Percentiles rank a stretch among this genome's conserved stretches.
phyloP scores from a whole-genome alignment of 2,797 vertebrate species.

The Muscicapa striata region DNA sequence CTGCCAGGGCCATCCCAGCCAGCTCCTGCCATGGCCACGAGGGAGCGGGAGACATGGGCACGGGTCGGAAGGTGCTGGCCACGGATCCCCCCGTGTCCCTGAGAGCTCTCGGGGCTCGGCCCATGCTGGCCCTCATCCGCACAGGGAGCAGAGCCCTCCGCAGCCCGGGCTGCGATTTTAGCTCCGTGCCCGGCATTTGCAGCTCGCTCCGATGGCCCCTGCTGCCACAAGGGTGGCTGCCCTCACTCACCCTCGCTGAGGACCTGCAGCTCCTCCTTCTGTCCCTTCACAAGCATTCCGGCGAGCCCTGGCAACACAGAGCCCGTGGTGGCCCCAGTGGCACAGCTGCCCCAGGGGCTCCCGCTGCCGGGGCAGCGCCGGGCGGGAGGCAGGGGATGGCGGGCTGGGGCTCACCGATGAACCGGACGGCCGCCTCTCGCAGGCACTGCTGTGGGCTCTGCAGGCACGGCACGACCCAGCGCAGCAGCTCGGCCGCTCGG shows the following conservation, averaged over 20 bases:
- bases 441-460: neutral
- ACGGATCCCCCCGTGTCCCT: neutral
- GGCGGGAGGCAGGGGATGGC: neutral
- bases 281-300: neutral
- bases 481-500: neutral
- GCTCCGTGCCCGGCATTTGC: neutral
- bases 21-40: no score
- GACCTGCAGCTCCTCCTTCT: neutral
- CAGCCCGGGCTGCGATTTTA: no score
- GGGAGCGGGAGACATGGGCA: no score
- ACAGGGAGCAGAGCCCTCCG: no score
- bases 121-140: no score
- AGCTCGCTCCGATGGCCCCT: neutral
- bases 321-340: neutral
- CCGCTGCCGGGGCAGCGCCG: neutral
- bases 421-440: neutral
- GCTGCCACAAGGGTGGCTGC: neutral
- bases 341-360: neutral
- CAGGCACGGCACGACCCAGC: neutral
- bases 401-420: neutral
- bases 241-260: neutral
- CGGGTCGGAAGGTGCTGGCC: neutral
- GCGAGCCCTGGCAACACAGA: neutral
- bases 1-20: no score
- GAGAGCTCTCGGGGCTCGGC: neutral